A percentile compares a stretch with the other conserved stretches of the same genome.
These are phyloP conservation scores for Globodera ellingtonae DNA, from an alignment of 1,140 invertebrate species.

Conservation along the genomic window DNA sequence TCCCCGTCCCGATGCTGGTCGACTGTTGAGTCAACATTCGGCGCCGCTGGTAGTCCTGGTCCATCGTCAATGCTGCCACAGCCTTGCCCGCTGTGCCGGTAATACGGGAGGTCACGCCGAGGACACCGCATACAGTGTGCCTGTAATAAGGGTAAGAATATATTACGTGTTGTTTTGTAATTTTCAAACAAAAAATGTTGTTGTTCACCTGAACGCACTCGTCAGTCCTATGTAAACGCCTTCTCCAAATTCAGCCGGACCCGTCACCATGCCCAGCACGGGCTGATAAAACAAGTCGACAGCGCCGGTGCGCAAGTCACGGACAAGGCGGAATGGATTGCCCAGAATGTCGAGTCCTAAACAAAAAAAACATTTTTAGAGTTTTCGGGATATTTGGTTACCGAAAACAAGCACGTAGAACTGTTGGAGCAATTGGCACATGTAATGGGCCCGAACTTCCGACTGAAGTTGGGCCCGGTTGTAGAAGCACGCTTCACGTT, in stretches of 20 bases:
- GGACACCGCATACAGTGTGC: conserved; percentile 90
- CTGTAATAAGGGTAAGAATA: conserved; percentile 74
- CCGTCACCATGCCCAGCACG: conserved; percentile 93
- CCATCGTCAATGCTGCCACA: conserved; percentile 88
- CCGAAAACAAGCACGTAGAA: conserved; percentile 84
- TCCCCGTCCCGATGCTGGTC: conserved; percentile 82
- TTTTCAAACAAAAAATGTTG: no score
- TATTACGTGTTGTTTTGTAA: neutral
- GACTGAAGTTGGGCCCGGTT: conserved; percentile 80
- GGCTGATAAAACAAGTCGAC: conserved; percentile 98
- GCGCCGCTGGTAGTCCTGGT: conserved; percentile 92
- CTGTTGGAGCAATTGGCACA: conserved; percentile 87
- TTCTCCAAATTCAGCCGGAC: conserved; percentile 95
- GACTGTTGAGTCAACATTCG: conserved; percentile 84
- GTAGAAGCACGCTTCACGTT: conserved; percentile 84
- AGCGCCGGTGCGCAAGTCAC: conserved; percentile 89
- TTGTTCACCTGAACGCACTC: conserved; percentile 24
- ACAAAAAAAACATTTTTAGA: neutral
- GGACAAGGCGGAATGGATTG: conserved; percentile 79
- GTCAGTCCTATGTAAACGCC: conserved; percentile 75
- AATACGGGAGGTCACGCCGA: conserved; percentile 91
- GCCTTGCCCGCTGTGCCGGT: conserved; percentile 82
- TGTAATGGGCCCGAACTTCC: conserved; percentile 85
- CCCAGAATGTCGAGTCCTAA: neutral
- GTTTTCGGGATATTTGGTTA: neutral